Percentiles rank a stretch among this genome's conserved stretches.
Evolutionary conservation across 1,140 invertebrate genomes (phyloP).

Genomic region (Ptiloglossa arizonensis): DNA sequence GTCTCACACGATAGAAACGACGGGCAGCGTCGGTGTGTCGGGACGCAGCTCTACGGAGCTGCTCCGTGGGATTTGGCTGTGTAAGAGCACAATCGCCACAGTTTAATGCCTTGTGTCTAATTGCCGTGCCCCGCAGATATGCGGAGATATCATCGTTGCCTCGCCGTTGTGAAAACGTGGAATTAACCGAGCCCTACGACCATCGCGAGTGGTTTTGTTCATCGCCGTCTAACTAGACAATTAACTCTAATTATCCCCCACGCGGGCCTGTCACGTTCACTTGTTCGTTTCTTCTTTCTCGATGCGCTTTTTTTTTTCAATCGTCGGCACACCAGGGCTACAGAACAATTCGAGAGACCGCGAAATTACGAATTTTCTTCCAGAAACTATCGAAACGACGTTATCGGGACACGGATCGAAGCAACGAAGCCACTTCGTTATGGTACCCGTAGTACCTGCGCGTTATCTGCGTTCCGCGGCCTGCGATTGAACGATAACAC

Average conservation of each 20-base stretch:
- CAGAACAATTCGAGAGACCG: too few relatives aligned
- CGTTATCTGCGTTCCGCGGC: too few relatives aligned
- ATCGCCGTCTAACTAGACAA: conserved; percentile 33
- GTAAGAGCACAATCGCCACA: conserved; percentile 11
- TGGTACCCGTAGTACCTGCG: too few relatives aligned
- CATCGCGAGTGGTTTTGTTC: conserved; percentile 23
- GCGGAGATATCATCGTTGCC: conserved; percentile 70
- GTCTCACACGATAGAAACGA: conserved; percentile 45
- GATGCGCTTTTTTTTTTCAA: background rate
- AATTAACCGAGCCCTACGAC: conserved; percentile 63
- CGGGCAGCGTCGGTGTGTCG: conserved; percentile 17
- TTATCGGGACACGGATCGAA: too few relatives aligned
- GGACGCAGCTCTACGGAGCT: background rate
- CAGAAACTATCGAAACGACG: too few relatives aligned
- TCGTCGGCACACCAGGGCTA: too few relatives aligned
- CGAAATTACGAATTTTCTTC: too few relatives aligned
- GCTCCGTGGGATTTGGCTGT: conserved; percentile 18
- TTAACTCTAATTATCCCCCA: conserved; percentile 58
- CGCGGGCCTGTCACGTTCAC: conserved; percentile 14
- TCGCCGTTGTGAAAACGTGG: conserved; percentile 75
- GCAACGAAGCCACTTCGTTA: too few relatives aligned
- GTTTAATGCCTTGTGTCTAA: conserved; percentile 67
- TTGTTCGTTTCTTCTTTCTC: background rate
- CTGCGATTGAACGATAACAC: too few relatives aligned
- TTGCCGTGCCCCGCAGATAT: conserved; percentile 66